A percentile compares a stretch with the other conserved stretches of the same genome.
phyloP scores from a whole-genome alignment of 2,888 invertebrate species.

The Suillia variegata region DNA sequence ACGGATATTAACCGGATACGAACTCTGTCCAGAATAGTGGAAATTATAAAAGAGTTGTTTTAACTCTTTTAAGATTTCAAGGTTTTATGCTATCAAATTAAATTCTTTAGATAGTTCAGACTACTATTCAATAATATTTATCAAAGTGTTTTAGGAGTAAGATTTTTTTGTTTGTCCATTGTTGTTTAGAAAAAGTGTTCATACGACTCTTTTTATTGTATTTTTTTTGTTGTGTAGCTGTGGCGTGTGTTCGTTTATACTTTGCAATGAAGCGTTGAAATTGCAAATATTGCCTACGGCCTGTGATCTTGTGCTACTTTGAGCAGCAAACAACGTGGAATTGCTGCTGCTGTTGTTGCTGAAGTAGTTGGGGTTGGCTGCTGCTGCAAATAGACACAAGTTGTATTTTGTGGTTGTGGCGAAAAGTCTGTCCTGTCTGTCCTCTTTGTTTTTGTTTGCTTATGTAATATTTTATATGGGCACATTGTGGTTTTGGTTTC shows the following conservation, averaged over 20 bases:
- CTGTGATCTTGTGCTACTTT: slow-evolving; percentile 21
- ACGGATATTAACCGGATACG: no score
- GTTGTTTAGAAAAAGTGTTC: no score
- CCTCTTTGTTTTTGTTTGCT: slow-evolving; percentile 35
- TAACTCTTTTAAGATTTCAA: no score
- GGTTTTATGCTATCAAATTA: no score
- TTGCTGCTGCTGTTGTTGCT: slow-evolving; percentile 12
- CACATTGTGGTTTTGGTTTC: slow-evolving; percentile 4
- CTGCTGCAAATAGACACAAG: slow-evolving; percentile 17
- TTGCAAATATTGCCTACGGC: slow-evolving; percentile 24
- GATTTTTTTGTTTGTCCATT: no score
- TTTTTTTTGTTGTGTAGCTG: slow-evolving; percentile 19
- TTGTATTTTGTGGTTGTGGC: neutral
- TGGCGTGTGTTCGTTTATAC: slow-evolving; percentile 22
- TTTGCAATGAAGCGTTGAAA: slow-evolving; percentile 27
- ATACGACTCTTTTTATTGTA: no score
- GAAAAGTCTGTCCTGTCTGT: neutral
- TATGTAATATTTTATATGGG: slow-evolving; percentile 39
- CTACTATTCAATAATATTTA: no score
- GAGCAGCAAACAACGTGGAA: neutral
- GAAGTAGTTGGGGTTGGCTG: slow-evolving; percentile 6
- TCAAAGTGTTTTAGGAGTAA: no score
- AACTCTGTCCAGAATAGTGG: no score
- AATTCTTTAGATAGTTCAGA: no score
- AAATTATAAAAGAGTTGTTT: no score